phyloP scores from a whole-genome alignment of 2,797 vertebrate species.

The Hybognathus amarus region DNA sequence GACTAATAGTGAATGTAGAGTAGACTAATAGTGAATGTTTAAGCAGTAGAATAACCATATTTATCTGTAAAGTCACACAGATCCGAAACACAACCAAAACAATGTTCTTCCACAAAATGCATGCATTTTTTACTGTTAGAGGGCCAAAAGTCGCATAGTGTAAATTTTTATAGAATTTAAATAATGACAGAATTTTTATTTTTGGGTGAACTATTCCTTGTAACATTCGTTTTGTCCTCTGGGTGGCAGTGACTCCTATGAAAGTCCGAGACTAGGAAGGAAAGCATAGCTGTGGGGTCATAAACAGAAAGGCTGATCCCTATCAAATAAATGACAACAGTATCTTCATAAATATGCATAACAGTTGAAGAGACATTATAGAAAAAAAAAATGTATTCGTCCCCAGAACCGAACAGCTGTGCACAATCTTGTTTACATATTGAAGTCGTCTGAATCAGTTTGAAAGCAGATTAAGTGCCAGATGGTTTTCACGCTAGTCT shows the following conservation, averaged over 20 bases:
- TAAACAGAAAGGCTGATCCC: background rate
- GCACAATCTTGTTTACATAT: background rate
- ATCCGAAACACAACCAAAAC: background rate
- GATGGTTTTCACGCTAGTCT: conserved; percentile 34
- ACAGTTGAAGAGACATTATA: background rate
- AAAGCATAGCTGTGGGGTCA: conserved; percentile 1
- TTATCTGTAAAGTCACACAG: background rate
- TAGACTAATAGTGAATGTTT: too few relatives aligned
- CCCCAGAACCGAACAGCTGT: background rate
- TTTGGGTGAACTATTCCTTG: background rate
- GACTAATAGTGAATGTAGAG: too few relatives aligned
- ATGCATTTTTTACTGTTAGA: background rate
- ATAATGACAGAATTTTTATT: background rate
- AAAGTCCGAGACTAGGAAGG: background rate
- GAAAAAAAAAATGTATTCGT: background rate
- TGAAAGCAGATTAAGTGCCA: conserved; percentile 16
- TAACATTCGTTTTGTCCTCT: conserved; percentile 21
- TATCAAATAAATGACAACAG: background rate
- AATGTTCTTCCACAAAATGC: too few relatives aligned
- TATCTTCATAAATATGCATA: conserved; percentile 2
- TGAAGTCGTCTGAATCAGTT: conserved; percentile 8
- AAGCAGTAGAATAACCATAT: background rate
- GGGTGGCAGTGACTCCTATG: conserved; percentile 29
- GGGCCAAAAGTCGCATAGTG: background rate
- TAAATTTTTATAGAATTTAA: background rate